Base-by-base conservation (phyloP, 2,113 vertebrate genomes). In the Rafetus swinhoei region DNA sequence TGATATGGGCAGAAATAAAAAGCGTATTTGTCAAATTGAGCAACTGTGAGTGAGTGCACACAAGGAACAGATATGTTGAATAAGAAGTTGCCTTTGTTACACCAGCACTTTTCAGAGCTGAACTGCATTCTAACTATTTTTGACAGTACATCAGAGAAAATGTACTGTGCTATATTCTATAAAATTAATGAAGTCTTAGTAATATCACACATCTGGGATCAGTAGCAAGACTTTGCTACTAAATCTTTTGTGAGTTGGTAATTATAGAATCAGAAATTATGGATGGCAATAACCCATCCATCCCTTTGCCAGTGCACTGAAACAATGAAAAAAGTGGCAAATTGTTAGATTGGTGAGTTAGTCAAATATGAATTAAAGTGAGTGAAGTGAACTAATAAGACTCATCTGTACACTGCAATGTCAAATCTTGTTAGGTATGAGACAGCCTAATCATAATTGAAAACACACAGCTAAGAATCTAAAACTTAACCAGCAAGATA, bases 141-240 rank as follows among this genome's bases (percentile, higher is more conserved):
- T 90, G 62, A 87, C 74, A 86, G 85, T 76, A 76, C 22, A 27
- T 85, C 82, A 88, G 89, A 79, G 5, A 79, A 93, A 57, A 92
- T 65, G 57, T 57, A 80, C 24, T 89, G 54, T 52, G 80, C 90
- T 77, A 65, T 81, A 90, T 52, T 77, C 90, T 77, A 65, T 81
- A 90, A 93, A 93, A 90, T 74, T 89, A 95, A 94, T 87, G 45
- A 93, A 92, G 65, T 35, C 53, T 77, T 85, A 87, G 35, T 39
- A 89, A 82, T 84, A 55, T 32, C 59, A 90, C 27, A 60, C 82
- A 93, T 50, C 88, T 45, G 45, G 45, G 45, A 45, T 45, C 45
- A 45, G 45, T 45, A 45, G 25, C 27, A 87, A 53, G 65, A 90
- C 53, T 92, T 90, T 80, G 35, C 81, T 90, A 52, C 65, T 86